phyloP scores from a whole-genome alignment of 1,140 invertebrate species.

The Lepidotrigona ventralis region DNA sequence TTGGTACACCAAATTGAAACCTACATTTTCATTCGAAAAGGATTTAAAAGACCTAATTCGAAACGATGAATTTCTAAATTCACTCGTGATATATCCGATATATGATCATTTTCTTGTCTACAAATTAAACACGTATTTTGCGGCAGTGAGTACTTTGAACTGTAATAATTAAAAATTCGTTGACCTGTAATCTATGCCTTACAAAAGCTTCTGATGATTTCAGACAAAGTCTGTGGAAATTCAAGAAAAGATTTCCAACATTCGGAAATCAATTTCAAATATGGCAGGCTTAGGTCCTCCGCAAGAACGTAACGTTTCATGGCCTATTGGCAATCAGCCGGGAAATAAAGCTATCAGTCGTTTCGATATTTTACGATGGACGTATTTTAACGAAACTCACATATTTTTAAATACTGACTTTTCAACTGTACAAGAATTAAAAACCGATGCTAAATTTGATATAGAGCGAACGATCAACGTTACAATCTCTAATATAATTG shows the following conservation, averaged over 20 bases:
- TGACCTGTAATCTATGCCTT: neutral
- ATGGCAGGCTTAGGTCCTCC: slow-evolving; percentile 76
- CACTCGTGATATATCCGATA: slow-evolving; percentile 85
- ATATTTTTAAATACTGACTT: slow-evolving; percentile 88
- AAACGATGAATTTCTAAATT: slow-evolving; percentile 80
- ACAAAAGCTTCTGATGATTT: slow-evolving; percentile 51
- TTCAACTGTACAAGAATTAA: slow-evolving; percentile 81
- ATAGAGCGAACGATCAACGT: slow-evolving; percentile 84
- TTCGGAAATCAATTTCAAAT: slow-evolving; percentile 77
- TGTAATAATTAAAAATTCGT: neutral
- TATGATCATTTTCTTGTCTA: slow-evolving; percentile 84
- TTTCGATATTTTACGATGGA: slow-evolving; percentile 93
- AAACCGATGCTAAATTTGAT: slow-evolving; percentile 84
- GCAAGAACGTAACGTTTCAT: slow-evolving; percentile 81
- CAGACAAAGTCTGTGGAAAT: slow-evolving; percentile 80
- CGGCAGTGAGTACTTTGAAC: slow-evolving; percentile 79
- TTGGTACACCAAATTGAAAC: slow-evolving; percentile 79
- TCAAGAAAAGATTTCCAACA: slow-evolving; percentile 78
- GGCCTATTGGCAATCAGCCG: slow-evolving; percentile 90
- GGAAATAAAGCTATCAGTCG: slow-evolving; percentile 85
- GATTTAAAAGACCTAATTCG: slow-evolving; percentile 75
- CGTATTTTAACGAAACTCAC: slow-evolving; percentile 91
- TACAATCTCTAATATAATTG: slow-evolving; percentile 81
- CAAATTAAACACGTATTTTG: slow-evolving; percentile 86
- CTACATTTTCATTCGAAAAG: slow-evolving; percentile 79